Conservation (phyloP, 2,797 vertebrate genomes). For the Amblyraja radiata region DNA sequence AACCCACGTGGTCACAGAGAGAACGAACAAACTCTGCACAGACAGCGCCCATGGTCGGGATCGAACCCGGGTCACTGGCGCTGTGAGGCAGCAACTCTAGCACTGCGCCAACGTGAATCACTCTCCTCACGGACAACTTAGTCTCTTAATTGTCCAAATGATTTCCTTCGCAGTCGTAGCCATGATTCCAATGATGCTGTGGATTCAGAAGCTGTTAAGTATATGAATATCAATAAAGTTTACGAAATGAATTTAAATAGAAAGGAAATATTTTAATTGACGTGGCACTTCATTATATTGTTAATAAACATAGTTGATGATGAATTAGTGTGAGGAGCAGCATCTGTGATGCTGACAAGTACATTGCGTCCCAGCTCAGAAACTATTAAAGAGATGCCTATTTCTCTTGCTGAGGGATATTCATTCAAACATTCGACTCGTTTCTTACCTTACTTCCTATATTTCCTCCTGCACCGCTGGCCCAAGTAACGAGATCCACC, state of each 20-base stretch:
- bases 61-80: too few relatives aligned
- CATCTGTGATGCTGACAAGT: background rate
- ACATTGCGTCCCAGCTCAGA: background rate
- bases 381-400: background rate
- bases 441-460: background rate
- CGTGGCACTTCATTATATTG: background rate
- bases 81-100: too few relatives aligned
- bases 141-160: too few relatives aligned
- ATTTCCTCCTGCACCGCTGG: background rate
- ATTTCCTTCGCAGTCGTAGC: too few relatives aligned
- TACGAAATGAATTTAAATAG: background rate
- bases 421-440: background rate
- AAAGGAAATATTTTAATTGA: background rate
- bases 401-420: background rate
- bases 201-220: background rate
- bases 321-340: background rate
- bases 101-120: too few relatives aligned
- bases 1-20: too few relatives aligned
- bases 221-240: background rate
- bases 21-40: too few relatives aligned
- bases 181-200: too few relatives aligned
- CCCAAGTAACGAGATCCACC: background rate
- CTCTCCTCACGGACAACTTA: too few relatives aligned
- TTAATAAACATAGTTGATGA: background rate
- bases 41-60: too few relatives aligned